Evolutionary conservation across 2,888 invertebrate species (phyloP).

Genomic region (Enchytraeus crypticus): DNA sequence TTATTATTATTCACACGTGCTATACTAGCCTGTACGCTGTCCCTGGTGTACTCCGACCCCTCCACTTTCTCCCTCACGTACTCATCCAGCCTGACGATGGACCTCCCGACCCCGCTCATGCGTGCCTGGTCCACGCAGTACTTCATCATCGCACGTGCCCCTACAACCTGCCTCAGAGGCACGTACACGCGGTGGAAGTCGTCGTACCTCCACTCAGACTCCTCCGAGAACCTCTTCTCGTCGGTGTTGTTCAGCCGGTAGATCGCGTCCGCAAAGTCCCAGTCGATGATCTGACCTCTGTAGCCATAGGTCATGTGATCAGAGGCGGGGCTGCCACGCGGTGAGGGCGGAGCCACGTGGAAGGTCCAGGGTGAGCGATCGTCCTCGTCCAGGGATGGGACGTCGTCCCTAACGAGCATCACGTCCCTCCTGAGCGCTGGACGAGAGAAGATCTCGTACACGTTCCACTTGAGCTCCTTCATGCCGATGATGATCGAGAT

Average conservation of each 20-base stretch:
- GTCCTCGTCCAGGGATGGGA: constrained; percentile 4
- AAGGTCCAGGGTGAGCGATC: constrained; percentile 14
- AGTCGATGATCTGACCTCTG: constrained; percentile 23
- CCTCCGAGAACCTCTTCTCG: constrained; percentile 6
- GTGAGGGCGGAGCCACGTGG: not conserved
- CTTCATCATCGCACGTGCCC: constrained; percentile 6
- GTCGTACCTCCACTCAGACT: constrained; percentile 13
- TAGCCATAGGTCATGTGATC: constrained; percentile 24
- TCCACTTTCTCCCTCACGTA: constrained; percentile 1
- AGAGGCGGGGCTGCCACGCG: not conserved
- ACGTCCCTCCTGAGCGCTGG: constrained; percentile 23
- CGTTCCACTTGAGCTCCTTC: constrained; percentile 26
- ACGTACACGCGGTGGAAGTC: constrained; percentile 14
- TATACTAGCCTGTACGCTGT: constrained; percentile 4
- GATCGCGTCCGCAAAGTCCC: constrained; percentile 14
- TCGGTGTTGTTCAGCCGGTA: constrained; percentile 5
- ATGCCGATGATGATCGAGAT: constrained; percentile 21
- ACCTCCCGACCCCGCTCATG: not conserved
- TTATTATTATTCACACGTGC: too few relatives aligned
- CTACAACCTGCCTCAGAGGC: constrained; percentile 9
- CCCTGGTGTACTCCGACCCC: constrained; percentile 1
- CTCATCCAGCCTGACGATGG: not conserved
- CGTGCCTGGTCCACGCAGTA: constrained; percentile 5
- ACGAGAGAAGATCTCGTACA: constrained; percentile 24
- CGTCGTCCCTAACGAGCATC: constrained; percentile 1